phyloP scores from a whole-genome alignment of 2,113 vertebrate genomes.

The Nanorana parkeri region DNA sequence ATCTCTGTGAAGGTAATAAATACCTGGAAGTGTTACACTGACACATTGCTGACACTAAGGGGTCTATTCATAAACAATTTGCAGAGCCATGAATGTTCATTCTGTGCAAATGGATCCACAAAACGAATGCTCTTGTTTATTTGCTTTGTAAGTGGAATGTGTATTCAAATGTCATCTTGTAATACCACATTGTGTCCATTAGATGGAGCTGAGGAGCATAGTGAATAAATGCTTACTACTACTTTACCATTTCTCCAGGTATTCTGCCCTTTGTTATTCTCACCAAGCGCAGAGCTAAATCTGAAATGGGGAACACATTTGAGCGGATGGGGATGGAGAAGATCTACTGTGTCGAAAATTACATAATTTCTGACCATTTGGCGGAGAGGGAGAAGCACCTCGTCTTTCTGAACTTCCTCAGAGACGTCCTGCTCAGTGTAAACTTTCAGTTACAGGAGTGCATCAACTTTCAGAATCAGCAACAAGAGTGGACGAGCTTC shows the following conservation, averaged over 20 bases:
- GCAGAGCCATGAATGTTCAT: too few species aligned
- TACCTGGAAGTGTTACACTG: too few species aligned
- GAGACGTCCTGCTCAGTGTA: background rate
- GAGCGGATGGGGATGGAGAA: constrained; percentile 4
- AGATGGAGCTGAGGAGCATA: too few species aligned
- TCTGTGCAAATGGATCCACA: too few species aligned
- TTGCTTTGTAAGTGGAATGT: too few species aligned
- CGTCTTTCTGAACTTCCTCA: background rate
- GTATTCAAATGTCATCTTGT: too few species aligned
- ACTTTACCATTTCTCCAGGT: background rate
- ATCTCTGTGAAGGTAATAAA: too few species aligned
- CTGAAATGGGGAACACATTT: background rate
- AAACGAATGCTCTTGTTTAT: too few species aligned
- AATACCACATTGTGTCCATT: too few species aligned
- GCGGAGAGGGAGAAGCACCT: background rate
- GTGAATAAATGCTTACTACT: too few species aligned
- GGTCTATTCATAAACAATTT: too few species aligned
- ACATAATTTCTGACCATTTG: background rate
- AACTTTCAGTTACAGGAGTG: background rate
- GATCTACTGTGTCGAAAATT: constrained; percentile 19
- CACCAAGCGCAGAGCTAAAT: background rate
- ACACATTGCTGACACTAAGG: too few species aligned
- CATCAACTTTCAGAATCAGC: background rate
- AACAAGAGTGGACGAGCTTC: background rate
- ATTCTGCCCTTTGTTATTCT: constrained; percentile 32